Evolutionary conservation across 2,888 invertebrate genomes (phyloP).

Genomic region (Polydrusus tereticollis): DNA sequence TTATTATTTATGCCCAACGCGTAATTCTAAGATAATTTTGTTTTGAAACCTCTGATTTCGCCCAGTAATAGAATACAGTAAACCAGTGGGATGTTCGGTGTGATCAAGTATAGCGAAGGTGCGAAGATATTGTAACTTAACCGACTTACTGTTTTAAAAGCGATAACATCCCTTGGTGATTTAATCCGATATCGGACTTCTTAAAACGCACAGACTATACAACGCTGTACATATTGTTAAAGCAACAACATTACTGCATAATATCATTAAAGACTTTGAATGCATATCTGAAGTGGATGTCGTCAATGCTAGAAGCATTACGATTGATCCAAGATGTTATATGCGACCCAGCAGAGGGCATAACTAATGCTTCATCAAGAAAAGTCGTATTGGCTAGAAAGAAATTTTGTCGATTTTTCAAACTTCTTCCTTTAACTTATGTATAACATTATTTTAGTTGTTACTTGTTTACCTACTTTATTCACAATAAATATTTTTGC

Average conservation of each 20-base stretch:
- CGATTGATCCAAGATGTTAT: not conserved
- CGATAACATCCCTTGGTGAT: too few relatives aligned
- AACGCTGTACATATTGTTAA: constrained; percentile 44
- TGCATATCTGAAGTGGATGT: constrained; percentile 1
- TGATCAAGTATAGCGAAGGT: too few relatives aligned
- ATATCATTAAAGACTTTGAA: constrained; percentile 39
- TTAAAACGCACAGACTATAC: too few relatives aligned
- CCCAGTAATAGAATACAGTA: too few relatives aligned
- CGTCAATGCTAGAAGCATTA: not conserved
- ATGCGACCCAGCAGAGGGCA: not conserved
- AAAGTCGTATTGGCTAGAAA: not conserved
- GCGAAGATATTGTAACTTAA: too few relatives aligned
- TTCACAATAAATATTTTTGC: too few relatives aligned
- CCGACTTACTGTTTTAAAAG: too few relatives aligned
- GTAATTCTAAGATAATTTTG: too few relatives aligned
- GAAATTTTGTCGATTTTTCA: not conserved
- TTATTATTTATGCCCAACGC: too few relatives aligned
- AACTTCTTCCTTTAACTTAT: not conserved
- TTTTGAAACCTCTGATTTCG: too few relatives aligned
- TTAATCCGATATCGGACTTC: too few relatives aligned
- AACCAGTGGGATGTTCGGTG: too few relatives aligned
- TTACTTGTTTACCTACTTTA: not conserved
- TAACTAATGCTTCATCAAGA: constrained; percentile 1
- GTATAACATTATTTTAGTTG: not conserved
- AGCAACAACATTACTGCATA: constrained; percentile 40